Base-by-base conservation (phyloP, 1,140 invertebrate species). In the Glossosoma conforme region DNA sequence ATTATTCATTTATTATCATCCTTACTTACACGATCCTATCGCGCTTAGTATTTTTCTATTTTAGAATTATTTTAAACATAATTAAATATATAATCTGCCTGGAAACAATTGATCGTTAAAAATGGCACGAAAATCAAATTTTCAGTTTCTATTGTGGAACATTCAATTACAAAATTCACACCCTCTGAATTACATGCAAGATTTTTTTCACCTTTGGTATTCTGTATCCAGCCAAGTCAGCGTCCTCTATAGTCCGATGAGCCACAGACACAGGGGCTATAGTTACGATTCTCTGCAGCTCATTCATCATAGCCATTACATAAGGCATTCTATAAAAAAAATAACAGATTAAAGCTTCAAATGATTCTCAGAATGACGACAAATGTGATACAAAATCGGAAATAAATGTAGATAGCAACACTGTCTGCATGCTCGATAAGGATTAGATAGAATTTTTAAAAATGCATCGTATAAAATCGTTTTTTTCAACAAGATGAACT, bases 261-360 rank as follows among this genome's bases (percentile, higher is more conserved):
- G 83, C 78, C 30, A 85, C 69, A 1, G 77, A 78, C 6, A 84
- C 61, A 1, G 84, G 79, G 3, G 80, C 76, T 3, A 85, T 65
- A 46, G 74, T 72, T 2, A 76, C 67, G 53, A 70, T 74, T 52
- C 85, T 76, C 37, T 82, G 73, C 5, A 75, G 65, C 73, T 87
- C 78, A 44, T 76, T 62, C 25, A 86, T 56, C 0, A 81, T 74
- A 18, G 82, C 81, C 61, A 81, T 79, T 0, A 75, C 74, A 56
- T 83, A 84, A 13, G 75, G 69, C 62, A 84, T 68, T 36, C 81
- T 83, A 57, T 58, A 65, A 65, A 58, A 58, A 62, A 5, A 11
- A n/a, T 18, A 41, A 13, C 20, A 18, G 14, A 11, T 5, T 14
- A 35, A 18, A 20, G 4, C 15, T 18, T n/a, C n/a, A 6, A 28